A percentile compares a stretch with the other conserved stretches of the same genome.
Evolutionary conservation across 2,113 vertebrate genomes (phyloP).

Genomic region (Oceanites oceanicus): DNA sequence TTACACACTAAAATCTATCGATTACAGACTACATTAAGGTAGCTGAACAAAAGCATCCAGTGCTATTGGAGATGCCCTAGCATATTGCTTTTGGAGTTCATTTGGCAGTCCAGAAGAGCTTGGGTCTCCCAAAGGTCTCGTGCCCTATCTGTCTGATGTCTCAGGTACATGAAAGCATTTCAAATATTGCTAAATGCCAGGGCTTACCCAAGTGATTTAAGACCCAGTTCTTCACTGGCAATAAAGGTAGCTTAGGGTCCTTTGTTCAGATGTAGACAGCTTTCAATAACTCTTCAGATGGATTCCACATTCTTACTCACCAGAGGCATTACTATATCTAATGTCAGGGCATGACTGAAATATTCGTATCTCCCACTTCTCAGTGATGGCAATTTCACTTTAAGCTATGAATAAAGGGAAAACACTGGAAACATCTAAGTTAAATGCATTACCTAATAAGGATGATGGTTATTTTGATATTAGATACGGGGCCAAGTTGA

Average conservation of each 20-base stretch:
- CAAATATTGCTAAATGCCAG: neutral
- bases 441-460: neutral
- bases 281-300: neutral
- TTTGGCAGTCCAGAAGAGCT: neutral
- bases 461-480: neutral
- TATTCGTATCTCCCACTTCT: neutral
- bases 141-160: neutral
- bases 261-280: neutral
- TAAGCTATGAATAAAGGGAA: neutral
- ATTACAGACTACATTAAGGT: neutral
- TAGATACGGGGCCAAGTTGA: neutral
- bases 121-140: neutral
- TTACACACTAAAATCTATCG: neutral
- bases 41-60: neutral
- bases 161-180: neutral
- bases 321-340: neutral
- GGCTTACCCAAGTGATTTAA: neutral
- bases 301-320: neutral
- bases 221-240: neutral
- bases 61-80: neutral
- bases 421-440: neutral
- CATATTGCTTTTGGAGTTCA: neutral
- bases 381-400: neutral
- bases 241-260: neutral
- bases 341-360: neutral